Percentiles rank a stretch among this genome's conserved stretches.
These are phyloP conservation scores for Chironomus tentans DNA, from an alignment of 2,888 invertebrate species.

Conservation along the genomic window DNA sequence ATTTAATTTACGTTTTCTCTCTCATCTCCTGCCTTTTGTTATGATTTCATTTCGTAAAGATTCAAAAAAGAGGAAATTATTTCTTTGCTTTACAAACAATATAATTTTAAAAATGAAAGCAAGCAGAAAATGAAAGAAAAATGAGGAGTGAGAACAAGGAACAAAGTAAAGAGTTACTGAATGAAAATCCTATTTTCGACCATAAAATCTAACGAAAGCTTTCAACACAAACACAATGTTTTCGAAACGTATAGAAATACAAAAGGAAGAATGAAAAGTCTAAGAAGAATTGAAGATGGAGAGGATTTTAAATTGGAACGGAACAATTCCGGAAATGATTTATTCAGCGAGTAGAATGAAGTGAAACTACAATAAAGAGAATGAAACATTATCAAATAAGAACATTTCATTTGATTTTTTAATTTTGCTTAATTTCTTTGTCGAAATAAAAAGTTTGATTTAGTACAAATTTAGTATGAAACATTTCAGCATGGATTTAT, in stretches of 20 bases:
- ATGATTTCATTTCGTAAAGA: not conserved
- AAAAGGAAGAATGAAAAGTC: not conserved
- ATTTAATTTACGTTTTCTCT: not conserved
- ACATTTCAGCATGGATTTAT: too few relatives aligned
- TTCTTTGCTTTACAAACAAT: not conserved
- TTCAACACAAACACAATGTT: too few relatives aligned
- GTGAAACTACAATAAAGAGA: too few relatives aligned
- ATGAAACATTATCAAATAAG: too few relatives aligned
- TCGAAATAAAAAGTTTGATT: too few relatives aligned
- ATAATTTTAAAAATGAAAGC: not conserved
- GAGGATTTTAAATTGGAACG: not conserved
- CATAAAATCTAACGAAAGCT: too few relatives aligned
- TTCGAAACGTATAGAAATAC: not conserved
- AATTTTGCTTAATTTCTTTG: not conserved
- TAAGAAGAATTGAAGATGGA: not conserved
- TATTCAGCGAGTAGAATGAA: not conserved
- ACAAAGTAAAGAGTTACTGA: too few relatives aligned
- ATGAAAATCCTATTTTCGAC: too few relatives aligned
- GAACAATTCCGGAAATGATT: not conserved
- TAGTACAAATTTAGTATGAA: too few relatives aligned
- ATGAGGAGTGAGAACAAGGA: too few relatives aligned
- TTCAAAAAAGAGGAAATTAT: not conserved
- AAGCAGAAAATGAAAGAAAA: too few relatives aligned
- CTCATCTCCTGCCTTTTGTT: not conserved
- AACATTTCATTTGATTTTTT: not conserved